Base-by-base conservation (phyloP, 2,797 vertebrate species). In the Meda fulgida region DNA sequence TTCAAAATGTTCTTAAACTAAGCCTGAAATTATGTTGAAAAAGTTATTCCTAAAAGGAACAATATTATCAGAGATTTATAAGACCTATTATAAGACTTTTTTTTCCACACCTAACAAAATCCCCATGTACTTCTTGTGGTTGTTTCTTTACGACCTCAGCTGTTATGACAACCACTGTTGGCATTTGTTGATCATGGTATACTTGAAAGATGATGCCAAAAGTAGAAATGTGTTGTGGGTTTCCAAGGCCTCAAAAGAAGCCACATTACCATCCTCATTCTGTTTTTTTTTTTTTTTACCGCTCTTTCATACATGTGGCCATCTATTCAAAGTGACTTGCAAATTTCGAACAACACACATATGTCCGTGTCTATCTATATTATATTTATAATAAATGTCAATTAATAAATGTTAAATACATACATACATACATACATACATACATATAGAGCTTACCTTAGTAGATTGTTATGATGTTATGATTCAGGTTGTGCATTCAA, bases 151-250 rank as follows among this genome's bases (percentile, higher is more conserved):
- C 23, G n/a, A 29, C 23, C 19, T 46, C 5, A 26, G 66, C 40
- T 78, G 75, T 70, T 48, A 84, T 78, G 65, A 53, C 55, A 55
- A 84, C 66, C 75, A 19, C 21, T 70, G 75, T n/a, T 69, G 51
- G 0, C 1, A 60, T 84, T 19, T 78, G 65, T 46, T 46, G 75
- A 78, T 34, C 1, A 9, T 67, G 23, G 19, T 9, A 0, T 55
- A 53, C 23, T 53, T 69, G 46, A 78, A 69, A 78, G 82, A 84
- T 77, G 63, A 77, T 58, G 26, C 38, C 75, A 78, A 78, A 55
- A 29, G 19, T 66, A 31, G 2, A 65, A 19, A 40, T 8, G 43
- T 48, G 40, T 76, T 76, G 43, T 53, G 63, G 60, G 48, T 18
- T 77, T 84, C 63, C 63, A 38, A 67, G 48, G 72, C 48, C 63